These are phyloP conservation scores for Habropoda laboriosa DNA, from an alignment of 1,140 invertebrate genomes.

Conservation along the genomic window DNA sequence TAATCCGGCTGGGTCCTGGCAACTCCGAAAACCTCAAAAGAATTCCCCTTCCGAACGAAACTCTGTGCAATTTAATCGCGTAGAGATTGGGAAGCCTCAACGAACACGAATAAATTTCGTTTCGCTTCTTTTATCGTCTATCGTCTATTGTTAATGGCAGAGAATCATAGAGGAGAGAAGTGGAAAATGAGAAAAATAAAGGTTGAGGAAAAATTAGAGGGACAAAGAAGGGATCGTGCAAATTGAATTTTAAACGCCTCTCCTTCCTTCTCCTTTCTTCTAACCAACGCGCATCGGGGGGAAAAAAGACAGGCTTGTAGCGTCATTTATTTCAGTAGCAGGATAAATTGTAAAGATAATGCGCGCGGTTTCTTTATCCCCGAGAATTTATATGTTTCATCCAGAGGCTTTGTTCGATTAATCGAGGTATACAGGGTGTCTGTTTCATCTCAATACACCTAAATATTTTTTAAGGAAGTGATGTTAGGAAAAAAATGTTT, in stretches of 20 bases:
- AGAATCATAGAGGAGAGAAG: neutral
- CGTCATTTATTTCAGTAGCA: neutral
- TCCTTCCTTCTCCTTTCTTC: too few relatives aligned
- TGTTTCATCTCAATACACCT: too few relatives aligned
- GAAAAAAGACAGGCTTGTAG: too few relatives aligned
- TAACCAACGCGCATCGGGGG: too few relatives aligned
- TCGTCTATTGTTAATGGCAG: neutral
- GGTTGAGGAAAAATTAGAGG: neutral
- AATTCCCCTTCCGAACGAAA: neutral
- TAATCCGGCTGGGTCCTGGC: neutral
- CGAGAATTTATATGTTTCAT: neutral
- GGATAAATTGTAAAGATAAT: neutral
- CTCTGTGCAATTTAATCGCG: constrained; percentile 3
- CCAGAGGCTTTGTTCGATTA: constrained; percentile 1
- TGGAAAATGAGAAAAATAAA: too few relatives aligned
- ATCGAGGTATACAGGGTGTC: too few relatives aligned
- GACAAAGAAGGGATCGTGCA: neutral
- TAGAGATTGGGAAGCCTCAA: too few relatives aligned
- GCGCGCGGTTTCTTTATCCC: constrained; percentile 1
- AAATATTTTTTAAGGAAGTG: too few relatives aligned
- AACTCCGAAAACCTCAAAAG: neutral
- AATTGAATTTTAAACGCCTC: neutral
- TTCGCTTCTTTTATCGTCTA: neutral
- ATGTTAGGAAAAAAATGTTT: too few relatives aligned
- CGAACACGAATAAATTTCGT: neutral